Percentiles rank a stretch among this genome's conserved stretches.
These are phyloP conservation scores for Abrostola tripartita DNA, from an alignment of 2,888 invertebrate genomes.

Conservation along the genomic window DNA sequence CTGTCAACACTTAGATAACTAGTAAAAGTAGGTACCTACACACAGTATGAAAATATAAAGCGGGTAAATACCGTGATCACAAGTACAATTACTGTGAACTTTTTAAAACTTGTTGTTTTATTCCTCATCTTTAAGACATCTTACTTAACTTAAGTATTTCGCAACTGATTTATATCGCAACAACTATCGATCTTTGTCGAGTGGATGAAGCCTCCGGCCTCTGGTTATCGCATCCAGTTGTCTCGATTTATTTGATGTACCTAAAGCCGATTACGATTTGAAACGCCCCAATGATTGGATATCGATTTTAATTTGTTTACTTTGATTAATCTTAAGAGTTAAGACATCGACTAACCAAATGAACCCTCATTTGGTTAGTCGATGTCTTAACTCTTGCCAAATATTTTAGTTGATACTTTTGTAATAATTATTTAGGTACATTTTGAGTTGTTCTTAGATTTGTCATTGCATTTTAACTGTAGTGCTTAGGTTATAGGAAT, in stretches of 20 bases:
- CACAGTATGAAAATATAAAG: no score
- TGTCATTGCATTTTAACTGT: no score
- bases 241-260: constrained; percentile 42
- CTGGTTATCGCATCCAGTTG: constrained; percentile 20
- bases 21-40: no score
- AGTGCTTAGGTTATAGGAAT: no score
- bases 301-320: constrained; percentile 30
- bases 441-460: no score
- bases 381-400: background rate
- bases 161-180: constrained; percentile 13
- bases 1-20: no score
- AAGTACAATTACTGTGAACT: no score
- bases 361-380: background rate
- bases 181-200: constrained; percentile 22
- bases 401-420: background rate
- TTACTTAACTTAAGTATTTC: background rate
- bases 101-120: no score
- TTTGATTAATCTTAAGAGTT: constrained; percentile 20
- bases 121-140: no score
- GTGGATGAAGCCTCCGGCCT: background rate
- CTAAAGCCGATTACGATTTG: constrained; percentile 35
- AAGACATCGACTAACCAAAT: constrained; percentile 1
- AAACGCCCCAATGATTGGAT: constrained; percentile 31
- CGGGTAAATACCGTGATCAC: no score
- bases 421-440: no score